Evolutionary conservation across 2,888 invertebrate species (phyloP).

Genomic region (Gastrophysa polygoni): DNA sequence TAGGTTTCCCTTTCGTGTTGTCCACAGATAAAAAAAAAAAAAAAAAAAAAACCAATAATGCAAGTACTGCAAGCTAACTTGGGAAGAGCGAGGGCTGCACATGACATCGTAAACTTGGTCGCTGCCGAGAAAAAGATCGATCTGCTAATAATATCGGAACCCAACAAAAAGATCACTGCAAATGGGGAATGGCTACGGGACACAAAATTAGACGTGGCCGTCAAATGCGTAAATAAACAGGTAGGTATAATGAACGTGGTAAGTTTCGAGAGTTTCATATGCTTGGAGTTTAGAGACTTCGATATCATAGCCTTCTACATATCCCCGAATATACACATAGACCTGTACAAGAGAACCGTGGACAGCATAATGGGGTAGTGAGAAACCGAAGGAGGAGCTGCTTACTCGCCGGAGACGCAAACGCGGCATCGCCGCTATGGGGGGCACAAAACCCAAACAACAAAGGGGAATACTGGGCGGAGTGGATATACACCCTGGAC

Average conservation of each 20-base stretch:
- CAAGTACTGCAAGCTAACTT: not conserved
- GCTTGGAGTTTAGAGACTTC: not conserved
- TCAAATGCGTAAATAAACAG: not conserved
- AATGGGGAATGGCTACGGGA: not conserved
- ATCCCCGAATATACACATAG: conserved; percentile 1
- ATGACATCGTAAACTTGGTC: not conserved
- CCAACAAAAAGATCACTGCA: conserved; percentile 1
- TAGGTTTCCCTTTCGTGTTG: no score
- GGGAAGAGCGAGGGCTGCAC: conserved; percentile 1
- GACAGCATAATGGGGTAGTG: not conserved
- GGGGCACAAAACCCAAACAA: not conserved
- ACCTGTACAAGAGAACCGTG: not conserved
- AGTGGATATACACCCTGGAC: not conserved
- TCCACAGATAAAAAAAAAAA: no score
- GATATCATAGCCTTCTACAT: conserved; percentile 2
- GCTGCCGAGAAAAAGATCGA: not conserved
- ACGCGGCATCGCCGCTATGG: conserved; percentile 8
- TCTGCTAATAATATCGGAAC: conserved; percentile 4
- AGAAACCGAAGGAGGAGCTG: not conserved
- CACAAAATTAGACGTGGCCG: conserved; percentile 1
- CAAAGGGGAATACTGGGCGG: conserved; percentile 3
- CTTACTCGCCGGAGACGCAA: not conserved
- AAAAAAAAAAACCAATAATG: not conserved
- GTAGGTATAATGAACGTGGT: not conserved
- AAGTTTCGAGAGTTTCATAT: not conserved